Evolutionary conservation across 35 echinoderm and acorn worm species (phyloP).

Genomic region (Diadema setosum): DNA sequence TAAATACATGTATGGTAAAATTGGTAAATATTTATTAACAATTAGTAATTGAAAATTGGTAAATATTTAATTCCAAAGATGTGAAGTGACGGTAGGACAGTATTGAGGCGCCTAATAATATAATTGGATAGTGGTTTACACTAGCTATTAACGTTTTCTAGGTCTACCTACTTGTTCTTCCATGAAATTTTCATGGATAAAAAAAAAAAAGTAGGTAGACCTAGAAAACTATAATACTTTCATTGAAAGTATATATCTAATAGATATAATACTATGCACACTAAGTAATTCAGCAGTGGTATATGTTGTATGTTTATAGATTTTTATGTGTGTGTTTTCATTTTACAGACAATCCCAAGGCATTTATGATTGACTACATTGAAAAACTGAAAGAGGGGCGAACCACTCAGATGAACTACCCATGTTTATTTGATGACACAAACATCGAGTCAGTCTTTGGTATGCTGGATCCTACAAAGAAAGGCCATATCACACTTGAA

Average conservation of each 20-base stretch:
- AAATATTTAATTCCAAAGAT: too few species aligned
- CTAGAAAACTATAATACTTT: neutral
- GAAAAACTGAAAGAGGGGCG: constrained; percentile 78
- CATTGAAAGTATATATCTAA: neutral
- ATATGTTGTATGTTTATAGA: too few species aligned
- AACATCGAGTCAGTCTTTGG: constrained; percentile 92
- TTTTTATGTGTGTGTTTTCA: too few species aligned
- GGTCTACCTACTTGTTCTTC: neutral
- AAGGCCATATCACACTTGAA: constrained; percentile 74
- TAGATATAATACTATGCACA: neutral
- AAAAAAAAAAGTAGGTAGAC: neutral
- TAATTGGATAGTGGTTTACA: neutral
- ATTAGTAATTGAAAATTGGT: too few species aligned
- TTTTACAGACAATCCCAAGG: constrained; percentile 88
- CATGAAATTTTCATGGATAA: neutral
- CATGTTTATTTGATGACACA: constrained; percentile 93
- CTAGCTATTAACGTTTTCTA: too few species aligned
- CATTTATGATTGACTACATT: constrained; percentile 92
- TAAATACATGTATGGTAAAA: too few species aligned
- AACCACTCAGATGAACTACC: constrained; percentile 81
- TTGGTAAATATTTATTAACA: too few species aligned
- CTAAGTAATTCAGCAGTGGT: neutral
- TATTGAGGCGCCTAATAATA: neutral
- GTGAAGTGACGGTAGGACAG: neutral
- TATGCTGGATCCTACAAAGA: constrained; percentile 98